phyloP scores from a whole-genome alignment of 2,797 vertebrate species.

The Enteromius trimaculatus region DNA sequence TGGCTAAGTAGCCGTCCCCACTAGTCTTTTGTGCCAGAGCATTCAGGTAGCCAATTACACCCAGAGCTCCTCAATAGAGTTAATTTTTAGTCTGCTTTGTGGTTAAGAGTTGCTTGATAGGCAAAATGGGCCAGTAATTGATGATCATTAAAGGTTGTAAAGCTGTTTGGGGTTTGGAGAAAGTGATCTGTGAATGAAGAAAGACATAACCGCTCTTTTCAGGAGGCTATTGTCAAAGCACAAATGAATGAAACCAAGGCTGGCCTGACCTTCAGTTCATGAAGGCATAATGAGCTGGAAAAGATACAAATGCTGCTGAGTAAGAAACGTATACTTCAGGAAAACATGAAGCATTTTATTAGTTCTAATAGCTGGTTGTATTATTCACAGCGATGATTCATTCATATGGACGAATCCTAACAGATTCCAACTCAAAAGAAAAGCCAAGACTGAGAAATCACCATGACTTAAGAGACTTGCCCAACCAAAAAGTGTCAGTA shows the following conservation, averaged over 20 bases:
- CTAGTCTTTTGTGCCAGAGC: slow-evolving; percentile 77
- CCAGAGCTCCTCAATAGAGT: slow-evolving; percentile 80
- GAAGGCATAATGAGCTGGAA: slow-evolving; percentile 51
- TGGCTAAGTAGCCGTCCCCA: slow-evolving; percentile 74
- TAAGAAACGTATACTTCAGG: background rate
- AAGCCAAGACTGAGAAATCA: slow-evolving; percentile 86
- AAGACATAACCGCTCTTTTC: slow-evolving; percentile 69
- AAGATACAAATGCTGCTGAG: slow-evolving; percentile 8
- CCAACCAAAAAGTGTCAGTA: background rate
- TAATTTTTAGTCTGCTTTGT: slow-evolving; percentile 83
- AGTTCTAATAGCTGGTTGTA: background rate
- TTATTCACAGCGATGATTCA: background rate
- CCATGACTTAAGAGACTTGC: slow-evolving; percentile 78
- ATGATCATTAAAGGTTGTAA: slow-evolving; percentile 85
- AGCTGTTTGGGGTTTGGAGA: slow-evolving; percentile 85
- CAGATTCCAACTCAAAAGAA: slow-evolving; percentile 85
- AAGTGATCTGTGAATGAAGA: slow-evolving; percentile 83
- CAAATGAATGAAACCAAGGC: slow-evolving; percentile 63
- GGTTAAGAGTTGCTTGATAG: slow-evolving; percentile 86
- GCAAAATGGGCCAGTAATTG: slow-evolving; percentile 82
- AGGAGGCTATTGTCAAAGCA: slow-evolving; percentile 62
- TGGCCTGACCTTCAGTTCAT: slow-evolving; percentile 53
- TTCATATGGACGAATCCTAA: slow-evolving; percentile 83
- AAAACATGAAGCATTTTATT: background rate
- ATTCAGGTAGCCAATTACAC: slow-evolving; percentile 78